Conservation (phyloP, 2,113 vertebrate genomes). For the Conger conger region DNA sequence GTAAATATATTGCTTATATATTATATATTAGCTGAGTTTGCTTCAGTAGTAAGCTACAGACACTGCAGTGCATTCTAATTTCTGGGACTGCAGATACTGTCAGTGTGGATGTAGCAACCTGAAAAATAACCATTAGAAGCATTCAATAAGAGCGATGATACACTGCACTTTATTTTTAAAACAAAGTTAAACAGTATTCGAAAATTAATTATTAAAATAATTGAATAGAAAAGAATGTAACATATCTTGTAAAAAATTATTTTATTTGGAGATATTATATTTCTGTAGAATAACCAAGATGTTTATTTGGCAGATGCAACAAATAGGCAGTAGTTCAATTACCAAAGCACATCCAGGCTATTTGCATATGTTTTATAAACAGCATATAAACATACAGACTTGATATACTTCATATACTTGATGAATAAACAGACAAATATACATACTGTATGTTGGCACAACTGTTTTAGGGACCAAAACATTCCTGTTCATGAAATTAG, state of each 20-base stretch:
- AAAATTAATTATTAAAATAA: background rate
- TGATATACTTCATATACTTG: background rate
- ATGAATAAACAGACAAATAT: background rate
- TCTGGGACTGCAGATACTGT: too few species aligned
- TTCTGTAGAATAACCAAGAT: background rate
- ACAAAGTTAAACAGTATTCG: background rate
- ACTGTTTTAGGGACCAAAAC: background rate
- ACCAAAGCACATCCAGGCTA: background rate
- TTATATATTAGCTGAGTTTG: too few species aligned
- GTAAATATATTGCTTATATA: too few species aligned
- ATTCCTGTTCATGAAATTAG: background rate
- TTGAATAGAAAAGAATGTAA: background rate
- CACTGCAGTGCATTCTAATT: too few species aligned
- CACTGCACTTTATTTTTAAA: too few species aligned
- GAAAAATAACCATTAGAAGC: too few species aligned
- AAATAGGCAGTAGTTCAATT: background rate
- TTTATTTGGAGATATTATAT: background rate
- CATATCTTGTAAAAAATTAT: background rate
- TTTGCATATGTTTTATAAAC: conserved; percentile 1
- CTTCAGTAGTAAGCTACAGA: too few species aligned
- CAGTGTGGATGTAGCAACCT: too few species aligned
- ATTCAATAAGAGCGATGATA: too few species aligned
- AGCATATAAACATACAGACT: background rate
- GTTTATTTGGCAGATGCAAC: background rate
- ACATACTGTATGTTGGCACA: background rate